Evolutionary conservation across 2,113 vertebrate species (phyloP).

Genomic region (Sinosuthora webbiana): DNA sequence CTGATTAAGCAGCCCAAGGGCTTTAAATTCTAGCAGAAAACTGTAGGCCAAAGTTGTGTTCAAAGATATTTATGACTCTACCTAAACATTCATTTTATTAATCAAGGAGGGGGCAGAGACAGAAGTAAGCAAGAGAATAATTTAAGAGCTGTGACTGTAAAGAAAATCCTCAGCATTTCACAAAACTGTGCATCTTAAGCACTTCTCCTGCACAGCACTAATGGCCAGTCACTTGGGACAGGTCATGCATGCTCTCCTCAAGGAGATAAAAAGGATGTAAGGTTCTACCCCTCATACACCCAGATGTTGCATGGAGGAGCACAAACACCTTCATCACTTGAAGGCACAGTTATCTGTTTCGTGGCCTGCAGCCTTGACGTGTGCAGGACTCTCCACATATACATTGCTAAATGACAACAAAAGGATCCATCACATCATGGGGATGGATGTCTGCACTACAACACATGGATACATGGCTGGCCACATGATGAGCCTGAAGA

Average conservation of each 20-base stretch:
- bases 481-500: not conserved
- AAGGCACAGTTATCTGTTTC: not conserved
- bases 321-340: not conserved
- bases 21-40: not conserved
- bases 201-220: not conserved
- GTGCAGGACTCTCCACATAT: not conserved
- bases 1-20: not conserved
- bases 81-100: not conserved
- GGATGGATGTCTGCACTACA: not conserved
- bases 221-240: not conserved
- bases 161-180: not conserved
- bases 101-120: not conserved
- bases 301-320: not conserved
- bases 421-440: not conserved
- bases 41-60: not conserved
- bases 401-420: fast-evolving
- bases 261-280: not conserved
- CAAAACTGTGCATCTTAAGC: not conserved
- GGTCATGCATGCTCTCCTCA: not conserved
- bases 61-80: not conserved
- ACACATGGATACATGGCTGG: not conserved
- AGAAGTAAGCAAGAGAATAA: not conserved
- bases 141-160: not conserved
- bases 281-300: not conserved
- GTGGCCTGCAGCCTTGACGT: not conserved